phyloP scores from a whole-genome alignment of 2,888 invertebrate species.

The Patella ulyssiponensis region DNA sequence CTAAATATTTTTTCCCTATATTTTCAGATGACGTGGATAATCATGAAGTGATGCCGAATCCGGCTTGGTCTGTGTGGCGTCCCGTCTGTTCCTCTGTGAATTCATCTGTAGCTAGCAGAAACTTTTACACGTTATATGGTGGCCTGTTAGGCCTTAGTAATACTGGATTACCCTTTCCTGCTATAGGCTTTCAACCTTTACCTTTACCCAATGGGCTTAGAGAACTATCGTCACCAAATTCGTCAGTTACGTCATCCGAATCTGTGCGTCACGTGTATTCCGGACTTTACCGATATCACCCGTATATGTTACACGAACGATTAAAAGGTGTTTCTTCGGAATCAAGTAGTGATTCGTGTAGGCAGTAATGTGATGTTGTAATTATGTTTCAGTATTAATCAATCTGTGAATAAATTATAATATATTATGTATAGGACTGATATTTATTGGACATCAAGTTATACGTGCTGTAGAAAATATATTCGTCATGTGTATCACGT shows the following conservation, averaged over 20 bases:
- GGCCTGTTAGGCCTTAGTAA: constrained; percentile 55
- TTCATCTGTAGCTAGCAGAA: constrained; percentile 47
- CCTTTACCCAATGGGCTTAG: constrained; percentile 20
- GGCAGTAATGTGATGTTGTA: constrained; percentile 14
- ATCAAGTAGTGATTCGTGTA: constrained; percentile 27
- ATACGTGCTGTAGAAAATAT: too few relatives aligned
- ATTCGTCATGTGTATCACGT: too few relatives aligned
- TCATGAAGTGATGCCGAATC: constrained; percentile 48
- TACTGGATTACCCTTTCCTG: constrained; percentile 52
- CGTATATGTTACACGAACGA: constrained; percentile 58
- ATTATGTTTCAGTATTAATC: not conserved
- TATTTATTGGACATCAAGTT: too few relatives aligned
- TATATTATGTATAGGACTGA: too few relatives aligned
- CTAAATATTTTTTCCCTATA: constrained; percentile 8
- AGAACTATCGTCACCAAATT: constrained; percentile 21
- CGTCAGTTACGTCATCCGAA: constrained; percentile 26
- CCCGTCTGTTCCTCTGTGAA: constrained; percentile 53
- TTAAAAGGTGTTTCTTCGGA: constrained; percentile 27
- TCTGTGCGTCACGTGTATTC: constrained; percentile 44
- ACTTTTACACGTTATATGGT: constrained; percentile 56
- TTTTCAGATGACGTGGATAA: constrained; percentile 59
- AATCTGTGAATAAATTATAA: not conserved
- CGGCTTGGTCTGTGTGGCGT: constrained; percentile 56
- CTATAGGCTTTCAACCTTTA: constrained; percentile 38
- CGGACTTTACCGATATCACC: constrained; percentile 61